These are phyloP conservation scores for Amyelois transitella DNA, from an alignment of 1,140 invertebrate genomes.

Conservation along the genomic window DNA sequence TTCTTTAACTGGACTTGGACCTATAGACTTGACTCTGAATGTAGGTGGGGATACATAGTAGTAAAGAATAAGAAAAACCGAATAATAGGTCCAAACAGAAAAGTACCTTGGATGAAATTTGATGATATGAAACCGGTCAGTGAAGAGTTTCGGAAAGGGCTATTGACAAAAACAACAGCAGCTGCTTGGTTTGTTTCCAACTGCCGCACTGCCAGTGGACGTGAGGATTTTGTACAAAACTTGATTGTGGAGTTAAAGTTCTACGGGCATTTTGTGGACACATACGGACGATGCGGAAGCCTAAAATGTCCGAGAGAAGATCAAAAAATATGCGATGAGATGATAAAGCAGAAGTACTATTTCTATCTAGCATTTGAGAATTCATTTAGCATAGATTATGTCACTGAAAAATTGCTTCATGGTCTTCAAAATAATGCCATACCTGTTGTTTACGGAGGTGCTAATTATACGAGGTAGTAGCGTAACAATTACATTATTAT, in stretches of 20 bases:
- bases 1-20: slow-evolving; percentile 80
- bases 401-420: slow-evolving; percentile 77
- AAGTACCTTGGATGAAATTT: slow-evolving; percentile 41
- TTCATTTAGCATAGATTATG: slow-evolving; percentile 75
- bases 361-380: slow-evolving; percentile 82
- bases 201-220: slow-evolving; percentile 72
- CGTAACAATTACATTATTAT: background rate
- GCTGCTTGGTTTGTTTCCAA: slow-evolving; percentile 81
- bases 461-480: slow-evolving; percentile 32
- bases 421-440: slow-evolving; percentile 56
- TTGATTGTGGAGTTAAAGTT: slow-evolving; percentile 72
- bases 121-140: slow-evolving; percentile 43
- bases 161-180: slow-evolving; percentile 57
- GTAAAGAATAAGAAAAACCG: slow-evolving; percentile 33
- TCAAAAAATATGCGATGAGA: slow-evolving; percentile 45
- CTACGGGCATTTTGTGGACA: slow-evolving; percentile 70
- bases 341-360: slow-evolving; percentile 64
- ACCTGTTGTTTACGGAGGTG: slow-evolving; percentile 66
- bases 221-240: slow-evolving; percentile 75
- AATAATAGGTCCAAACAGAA: slow-evolving; percentile 41
- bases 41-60: slow-evolving; percentile 38
- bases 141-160: slow-evolving; percentile 31
- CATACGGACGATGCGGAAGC: slow-evolving; percentile 80
- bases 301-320: slow-evolving; percentile 33
- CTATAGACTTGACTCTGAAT: slow-evolving; percentile 78